Evolutionary conservation across 2,888 invertebrate species (phyloP).

Genomic region (Alloplasta piceator): DNA sequence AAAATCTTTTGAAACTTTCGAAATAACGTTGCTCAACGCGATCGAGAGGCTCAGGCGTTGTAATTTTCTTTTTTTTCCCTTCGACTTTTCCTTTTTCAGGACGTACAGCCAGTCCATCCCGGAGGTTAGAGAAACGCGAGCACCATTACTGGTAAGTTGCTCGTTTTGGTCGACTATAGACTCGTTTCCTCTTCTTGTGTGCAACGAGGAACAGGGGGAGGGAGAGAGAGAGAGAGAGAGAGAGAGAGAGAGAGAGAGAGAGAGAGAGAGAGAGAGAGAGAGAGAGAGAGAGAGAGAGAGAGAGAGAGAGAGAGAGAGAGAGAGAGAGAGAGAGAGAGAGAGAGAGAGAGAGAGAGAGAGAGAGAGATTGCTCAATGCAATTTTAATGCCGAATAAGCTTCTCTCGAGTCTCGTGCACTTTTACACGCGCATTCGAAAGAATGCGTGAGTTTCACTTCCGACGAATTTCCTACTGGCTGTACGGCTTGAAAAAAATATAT

Average conservation of each 20-base stretch:
- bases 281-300: too few species aligned
- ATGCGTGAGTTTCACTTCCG: constrained; percentile 61
- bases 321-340: too few species aligned
- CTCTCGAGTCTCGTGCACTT: constrained; percentile 10
- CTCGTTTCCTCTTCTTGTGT: constrained; percentile 11
- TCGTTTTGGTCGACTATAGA: constrained; percentile 32
- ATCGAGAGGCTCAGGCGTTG: neutral
- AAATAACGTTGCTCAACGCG: neutral
- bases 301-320: too few species aligned
- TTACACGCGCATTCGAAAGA: constrained; percentile 35
- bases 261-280: too few species aligned
- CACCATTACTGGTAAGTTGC: constrained; percentile 79
- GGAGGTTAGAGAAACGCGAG: constrained; percentile 73
- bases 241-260: too few species aligned
- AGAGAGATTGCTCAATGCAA: constrained; percentile 8
- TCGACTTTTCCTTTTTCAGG: constrained; percentile 68
- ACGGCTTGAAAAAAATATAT: neutral
- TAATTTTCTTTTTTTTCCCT: constrained; percentile 31
- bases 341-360: too few species aligned
- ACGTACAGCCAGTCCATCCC: constrained; percentile 71
- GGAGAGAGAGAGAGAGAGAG: too few species aligned
- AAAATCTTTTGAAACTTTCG: neutral
- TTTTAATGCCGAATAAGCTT: constrained; percentile 56
- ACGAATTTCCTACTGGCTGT: constrained; percentile 52
- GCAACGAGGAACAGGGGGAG: constrained; percentile 1